A percentile compares a stretch with the other conserved stretches of the same genome.
Conservation (phyloP, 1,140 invertebrate species). For the Conopomorpha cramerella region DNA sequence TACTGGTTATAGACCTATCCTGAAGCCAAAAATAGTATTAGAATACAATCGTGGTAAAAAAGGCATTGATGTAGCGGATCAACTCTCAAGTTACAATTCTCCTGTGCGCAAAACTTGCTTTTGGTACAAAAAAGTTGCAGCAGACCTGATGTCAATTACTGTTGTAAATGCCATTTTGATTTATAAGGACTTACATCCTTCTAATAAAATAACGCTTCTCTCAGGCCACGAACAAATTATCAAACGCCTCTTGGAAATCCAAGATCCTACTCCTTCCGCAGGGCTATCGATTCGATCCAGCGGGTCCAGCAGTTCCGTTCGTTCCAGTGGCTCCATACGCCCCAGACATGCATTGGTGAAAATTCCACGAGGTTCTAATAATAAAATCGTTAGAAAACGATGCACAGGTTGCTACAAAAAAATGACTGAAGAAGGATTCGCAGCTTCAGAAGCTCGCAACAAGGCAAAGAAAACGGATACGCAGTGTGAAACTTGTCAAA, state of each 20-base stretch:
- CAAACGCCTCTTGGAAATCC: background rate
- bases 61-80: constrained; percentile 2
- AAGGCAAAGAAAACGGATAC: too few relatives aligned
- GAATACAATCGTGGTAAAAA: constrained; percentile 9
- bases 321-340: too few relatives aligned
- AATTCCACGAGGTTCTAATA: background rate
- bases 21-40: constrained; percentile 9
- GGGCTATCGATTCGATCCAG: background rate
- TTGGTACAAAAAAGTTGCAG: too few relatives aligned
- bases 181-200: background rate
- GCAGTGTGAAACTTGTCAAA: too few relatives aligned
- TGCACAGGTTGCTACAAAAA: background rate
- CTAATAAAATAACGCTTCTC: background rate
- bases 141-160: background rate
- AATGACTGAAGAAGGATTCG: too few relatives aligned
- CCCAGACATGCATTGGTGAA: too few relatives aligned
- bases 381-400: background rate
- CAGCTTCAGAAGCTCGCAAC: too few relatives aligned
- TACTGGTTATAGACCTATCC: constrained; percentile 2
- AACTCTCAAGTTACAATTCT: too few relatives aligned
- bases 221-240: background rate
- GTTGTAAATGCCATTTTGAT: background rate
- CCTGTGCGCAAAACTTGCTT: too few relatives aligned
- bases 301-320: too few relatives aligned
- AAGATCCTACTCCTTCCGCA: background rate